Evolutionary conservation across 1,140 invertebrate genomes (phyloP), one percentile per base, ranked within the genome.

Genomic region (Drosophila rhopaloa): DNA sequence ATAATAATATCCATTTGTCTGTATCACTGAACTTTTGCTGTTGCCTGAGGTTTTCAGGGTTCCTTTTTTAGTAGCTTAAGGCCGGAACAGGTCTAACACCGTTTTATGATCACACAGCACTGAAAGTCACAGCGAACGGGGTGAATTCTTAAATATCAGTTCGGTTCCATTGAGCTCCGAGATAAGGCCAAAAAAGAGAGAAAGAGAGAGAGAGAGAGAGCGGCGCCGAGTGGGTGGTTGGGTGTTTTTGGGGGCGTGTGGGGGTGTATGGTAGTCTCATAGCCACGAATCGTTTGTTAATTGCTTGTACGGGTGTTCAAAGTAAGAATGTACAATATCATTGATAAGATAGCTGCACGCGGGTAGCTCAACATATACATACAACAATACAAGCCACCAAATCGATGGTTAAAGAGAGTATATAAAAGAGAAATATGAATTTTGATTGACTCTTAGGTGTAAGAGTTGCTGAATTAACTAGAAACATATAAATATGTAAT

Each of bases 281-380:
- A 75, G 59, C 55, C 53, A 35, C 65, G 79, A 88, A 88, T 88
- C 85, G 85, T 84, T 89, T 89, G 84, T 89, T 89, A 89, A 89
- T 89, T 89, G 84, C 84, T 89, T 89, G 84, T 89, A 89, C 77
- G 77, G 71, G 50, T 81, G 83, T 88, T 76, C 79, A 56, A 89
- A 84, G 77, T 67, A 75, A 81, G 85, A 84, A 84, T 80, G 74
- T 83, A 83, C 79, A 80, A 75, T 81, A 66, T 66, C 56, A 16
- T 10, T 53, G 84, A 89, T 89, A 89, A 89, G 84, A 89, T 89
- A 81, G 24, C 54, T 43, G 37, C 6, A 19, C 41, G 43, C 46
- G 58, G 53, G 53, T 61, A 35, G 24, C 58, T 51, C 32, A 24
- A 35, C 37, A 41, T n/a, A 29, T n/a, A 41, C n/a, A 29, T n/a